Percentiles rank a stretch among this genome's conserved stretches.
Evolutionary conservation across 2,113 vertebrate species (phyloP).

Genomic region (Scortum barcoo): DNA sequence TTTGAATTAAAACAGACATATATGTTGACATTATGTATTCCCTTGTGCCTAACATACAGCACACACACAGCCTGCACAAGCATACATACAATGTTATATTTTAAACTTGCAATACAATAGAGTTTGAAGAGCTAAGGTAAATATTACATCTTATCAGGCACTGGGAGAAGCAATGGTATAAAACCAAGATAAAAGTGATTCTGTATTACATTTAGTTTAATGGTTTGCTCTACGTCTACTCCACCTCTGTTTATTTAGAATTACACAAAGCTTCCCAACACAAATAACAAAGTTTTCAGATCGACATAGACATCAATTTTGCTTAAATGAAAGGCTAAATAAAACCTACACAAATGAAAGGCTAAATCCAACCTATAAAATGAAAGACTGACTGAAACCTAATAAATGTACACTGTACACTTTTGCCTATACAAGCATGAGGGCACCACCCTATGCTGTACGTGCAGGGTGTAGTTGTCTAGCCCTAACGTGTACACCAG

Average conservation of each 20-base stretch:
- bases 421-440: slow-evolving; percentile 17
- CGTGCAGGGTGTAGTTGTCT: slow-evolving; percentile 9
- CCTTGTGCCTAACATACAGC: neutral
- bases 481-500: slow-evolving; percentile 3
- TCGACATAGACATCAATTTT: neutral
- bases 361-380: slow-evolving; percentile 18
- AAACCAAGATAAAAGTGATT: neutral
- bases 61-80: neutral
- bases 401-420: slow-evolving; percentile 4
- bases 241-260: neutral
- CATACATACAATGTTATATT: neutral
- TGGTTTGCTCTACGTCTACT: neutral
- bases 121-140: neutral
- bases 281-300: neutral
- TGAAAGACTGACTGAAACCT: slow-evolving; percentile 8
- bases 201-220: neutral
- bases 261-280: neutral
- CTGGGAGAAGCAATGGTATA: neutral
- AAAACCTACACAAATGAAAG: neutral
- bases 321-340: neutral
- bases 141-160: neutral
- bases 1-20: neutral
- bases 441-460: slow-evolving; percentile 7
- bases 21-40: neutral
- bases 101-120: neutral